Conservation (phyloP, 2,113 vertebrate genomes). For the Phoenicopterus ruber region DNA sequence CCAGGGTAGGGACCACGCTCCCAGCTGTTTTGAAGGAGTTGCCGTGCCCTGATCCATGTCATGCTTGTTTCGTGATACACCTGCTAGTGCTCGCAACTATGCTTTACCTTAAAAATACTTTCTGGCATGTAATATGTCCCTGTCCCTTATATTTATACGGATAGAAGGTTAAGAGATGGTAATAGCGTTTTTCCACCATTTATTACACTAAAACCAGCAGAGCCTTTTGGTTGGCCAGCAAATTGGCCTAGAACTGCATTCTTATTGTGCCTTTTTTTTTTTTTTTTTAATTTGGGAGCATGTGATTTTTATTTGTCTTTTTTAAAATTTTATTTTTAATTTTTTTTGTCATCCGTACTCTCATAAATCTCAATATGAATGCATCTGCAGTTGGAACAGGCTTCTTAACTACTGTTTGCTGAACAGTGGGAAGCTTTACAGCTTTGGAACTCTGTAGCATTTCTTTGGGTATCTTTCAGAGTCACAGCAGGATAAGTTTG, state of each 20-base stretch:
- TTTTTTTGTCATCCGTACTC: background rate
- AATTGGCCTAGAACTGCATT: background rate
- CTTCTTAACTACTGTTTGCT: background rate
- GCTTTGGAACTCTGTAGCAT: background rate
- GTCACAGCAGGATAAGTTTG: background rate
- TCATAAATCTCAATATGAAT: background rate
- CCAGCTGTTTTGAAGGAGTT: background rate
- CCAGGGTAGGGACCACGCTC: background rate
- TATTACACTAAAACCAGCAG: too few species aligned
- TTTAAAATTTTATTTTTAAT: background rate
- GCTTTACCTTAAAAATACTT: background rate
- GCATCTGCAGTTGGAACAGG: background rate
- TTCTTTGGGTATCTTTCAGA: background rate
- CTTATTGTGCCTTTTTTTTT: rapidly evolving
- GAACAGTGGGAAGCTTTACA: background rate
- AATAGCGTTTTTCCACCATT: background rate
- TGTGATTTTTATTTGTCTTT: background rate
- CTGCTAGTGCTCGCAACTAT: background rate
- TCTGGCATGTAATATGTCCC: background rate
- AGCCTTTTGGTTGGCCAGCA: background rate
- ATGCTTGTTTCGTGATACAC: background rate
- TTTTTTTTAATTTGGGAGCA: background rate
- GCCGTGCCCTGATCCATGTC: background rate
- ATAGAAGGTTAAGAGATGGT: background rate
- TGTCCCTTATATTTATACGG: rapidly evolving